Base-by-base conservation (phyloP, 2,113 vertebrate species). In the Mungos mungo region DNA sequence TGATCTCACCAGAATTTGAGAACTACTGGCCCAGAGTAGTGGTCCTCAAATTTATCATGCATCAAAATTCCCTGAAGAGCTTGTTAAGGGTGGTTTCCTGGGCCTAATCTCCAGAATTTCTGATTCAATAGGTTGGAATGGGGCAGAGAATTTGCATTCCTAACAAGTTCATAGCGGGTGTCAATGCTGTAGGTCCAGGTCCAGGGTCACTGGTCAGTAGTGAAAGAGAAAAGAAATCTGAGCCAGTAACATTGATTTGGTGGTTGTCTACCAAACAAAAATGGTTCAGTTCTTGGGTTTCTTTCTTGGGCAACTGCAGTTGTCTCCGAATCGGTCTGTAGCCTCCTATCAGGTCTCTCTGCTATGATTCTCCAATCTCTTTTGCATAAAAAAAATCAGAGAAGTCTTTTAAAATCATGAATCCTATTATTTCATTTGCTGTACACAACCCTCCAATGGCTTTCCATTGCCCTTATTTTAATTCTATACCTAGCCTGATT, bases 341-440 rank as follows among this genome's bases (percentile, higher is more conserved):
- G 57, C 33, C 21, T 89, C 47, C 38, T 94, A 54, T 72, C 15
- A 77, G 69, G n/a, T 76, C 23, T 80, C 33, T 93, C 27, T 68
- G 52, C 2, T 16, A 23, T 88, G 87, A 87, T 47, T 83, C 12
- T 60, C 25, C n/a, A 68, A 47, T 89, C 18, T 54, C 25, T 76
- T 94, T 79, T 92, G 25, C 7, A 68, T 12, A 87, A 19, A 90
- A 90, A 16, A 87, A 96, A 83, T 83, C 45, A 92, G 87, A 97
- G 38, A 79, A 60, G 57, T 29, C 27, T 57, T 95, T 45, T 12
- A 90, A 81, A 82, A 66, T 95, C 8, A 7, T 68, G 76, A 96
- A 45, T 23, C 21, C 16, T 47, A 29, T 88, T 79, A 50, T 68
- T 90, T 87, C 25, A 66, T 5, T 74, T 54, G 52, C 69, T 50